Base-by-base conservation (phyloP, 1,140 invertebrate genomes). In the Harlomillsia oculata region DNA sequence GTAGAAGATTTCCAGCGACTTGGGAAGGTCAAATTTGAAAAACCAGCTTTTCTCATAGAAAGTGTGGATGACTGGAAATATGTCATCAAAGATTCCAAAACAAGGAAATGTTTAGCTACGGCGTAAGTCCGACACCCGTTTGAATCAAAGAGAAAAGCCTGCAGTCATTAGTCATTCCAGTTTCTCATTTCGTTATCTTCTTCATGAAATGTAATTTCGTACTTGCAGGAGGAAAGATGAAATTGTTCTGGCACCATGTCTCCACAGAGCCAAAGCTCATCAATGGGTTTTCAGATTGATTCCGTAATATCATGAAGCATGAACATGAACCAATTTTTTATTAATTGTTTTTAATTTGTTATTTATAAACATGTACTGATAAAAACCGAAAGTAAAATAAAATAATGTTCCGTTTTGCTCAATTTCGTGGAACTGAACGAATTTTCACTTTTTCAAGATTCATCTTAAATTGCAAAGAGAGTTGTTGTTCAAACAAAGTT, bases 51-150 rank as follows among this genome's bases (percentile, higher is more conserved):
- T 45, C 20, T 58, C 4, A 58, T 58, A 16, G 56, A 58, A 16
- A 58, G 56, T 39, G 56, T 58, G 9, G 56, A 58, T 30, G 56
- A 58, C 23, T 58, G 56, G 56, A 58, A 58, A 28, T 58, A 58
- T 30, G 49, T 44, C 9, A 58, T 58, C 23, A 32, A 46, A 32
- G 48, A 58, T 16, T 32, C 56, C 14, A 32, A 30, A 20, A 21
- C 56, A 6, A 58, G 53, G 28, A 34, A 43, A 20, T 58, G 56
- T 37, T 49, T 58, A 16, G 21, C 56, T 21, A 58, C 49, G 2
- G 37, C 39, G 56, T 51, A 43, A 5, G 21, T 21, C 5, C 21
- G 9, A 51, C 6, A 30, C 9, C 14, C 11, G 8, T 13, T 30
- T 2, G 6, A 39, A 3, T 52, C 20, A 39, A 14, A 23, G 8